Percentiles rank a stretch among this genome's conserved stretches.
Conservation (phyloP, 1,140 invertebrate genomes). For the Mylabris phalerata region DNA sequence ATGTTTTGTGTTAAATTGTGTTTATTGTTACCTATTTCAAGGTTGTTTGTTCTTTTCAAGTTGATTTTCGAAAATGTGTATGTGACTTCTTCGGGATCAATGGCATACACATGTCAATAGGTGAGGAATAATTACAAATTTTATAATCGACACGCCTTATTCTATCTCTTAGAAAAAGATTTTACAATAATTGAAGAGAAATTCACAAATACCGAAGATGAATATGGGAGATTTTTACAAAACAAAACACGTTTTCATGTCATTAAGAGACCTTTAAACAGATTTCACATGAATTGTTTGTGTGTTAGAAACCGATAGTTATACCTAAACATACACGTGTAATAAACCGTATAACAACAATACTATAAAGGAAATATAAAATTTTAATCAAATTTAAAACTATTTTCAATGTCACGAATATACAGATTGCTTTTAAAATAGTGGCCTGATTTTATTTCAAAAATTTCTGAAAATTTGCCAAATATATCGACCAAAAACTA, state of each 20-base stretch:
- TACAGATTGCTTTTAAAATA: too few relatives aligned
- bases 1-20: neutral
- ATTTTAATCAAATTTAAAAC: too few relatives aligned
- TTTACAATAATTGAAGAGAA: too few relatives aligned
- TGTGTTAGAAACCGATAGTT: neutral
- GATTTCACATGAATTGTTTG: neutral
- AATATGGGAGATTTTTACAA: too few relatives aligned
- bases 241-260: neutral
- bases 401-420: too few relatives aligned
- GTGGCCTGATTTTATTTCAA: too few relatives aligned
- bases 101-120: slow-evolving; percentile 5
- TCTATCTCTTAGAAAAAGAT: neutral
- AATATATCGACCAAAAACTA: too few relatives aligned
- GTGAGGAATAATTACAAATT: slow-evolving; percentile 1
- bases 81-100: slow-evolving; percentile 4
- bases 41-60: slow-evolving; percentile 14
- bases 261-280: neutral
- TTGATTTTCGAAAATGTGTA: slow-evolving; percentile 14
- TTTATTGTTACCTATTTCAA: slow-evolving; percentile 10
- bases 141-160: neutral
- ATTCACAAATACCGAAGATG: too few relatives aligned
- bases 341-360: too few relatives aligned
- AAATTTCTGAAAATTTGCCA: too few relatives aligned
- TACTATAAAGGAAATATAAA: too few relatives aligned
- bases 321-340: too few relatives aligned